A percentile compares a stretch with the other conserved stretches of the same genome.
phyloP scores from a whole-genome alignment of 2,888 invertebrate species.

The Cantharis rustica region DNA sequence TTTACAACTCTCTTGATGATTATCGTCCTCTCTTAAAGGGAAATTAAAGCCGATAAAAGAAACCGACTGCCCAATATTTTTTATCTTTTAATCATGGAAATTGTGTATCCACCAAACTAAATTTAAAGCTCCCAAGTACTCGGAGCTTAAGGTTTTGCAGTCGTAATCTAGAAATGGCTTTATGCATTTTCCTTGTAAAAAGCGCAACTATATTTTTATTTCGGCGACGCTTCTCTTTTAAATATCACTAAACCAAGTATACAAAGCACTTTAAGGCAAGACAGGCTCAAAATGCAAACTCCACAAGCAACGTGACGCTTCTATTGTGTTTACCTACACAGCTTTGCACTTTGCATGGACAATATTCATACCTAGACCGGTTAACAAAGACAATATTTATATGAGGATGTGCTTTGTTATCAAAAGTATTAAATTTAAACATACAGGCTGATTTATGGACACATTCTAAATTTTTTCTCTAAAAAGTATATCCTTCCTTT shows the following conservation, averaged over 20 bases:
- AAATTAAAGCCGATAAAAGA: neutral
- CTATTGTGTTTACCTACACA: conserved; percentile 49
- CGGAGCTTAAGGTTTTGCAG: neutral
- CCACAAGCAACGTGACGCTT: conserved; percentile 29
- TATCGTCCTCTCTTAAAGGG: neutral
- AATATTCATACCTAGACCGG: conserved; percentile 44
- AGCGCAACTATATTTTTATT: conserved; percentile 26
- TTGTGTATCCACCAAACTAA: neutral
- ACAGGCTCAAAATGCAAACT: conserved; percentile 24
- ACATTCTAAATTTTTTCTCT: neutral
- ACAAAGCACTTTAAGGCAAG: conserved; percentile 20
- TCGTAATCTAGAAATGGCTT: conserved; percentile 10
- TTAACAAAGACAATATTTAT: conserved; percentile 37
- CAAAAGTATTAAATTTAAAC: neutral
- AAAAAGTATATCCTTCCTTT: neutral
- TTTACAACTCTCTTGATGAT: conserved; percentile 11
- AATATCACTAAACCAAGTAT: conserved; percentile 25
- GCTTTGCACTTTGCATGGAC: conserved; percentile 52
- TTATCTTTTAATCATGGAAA: neutral
- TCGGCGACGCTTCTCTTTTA: conserved; percentile 23
- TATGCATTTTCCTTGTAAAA: conserved; percentile 24
- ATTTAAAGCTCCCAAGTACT: neutral
- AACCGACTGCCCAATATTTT: neutral
- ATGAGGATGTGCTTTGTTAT: conserved; percentile 34
- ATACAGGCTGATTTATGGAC: neutral